Conservation (phyloP, 2,797 vertebrate species). For the Sebastes itinus region DNA sequence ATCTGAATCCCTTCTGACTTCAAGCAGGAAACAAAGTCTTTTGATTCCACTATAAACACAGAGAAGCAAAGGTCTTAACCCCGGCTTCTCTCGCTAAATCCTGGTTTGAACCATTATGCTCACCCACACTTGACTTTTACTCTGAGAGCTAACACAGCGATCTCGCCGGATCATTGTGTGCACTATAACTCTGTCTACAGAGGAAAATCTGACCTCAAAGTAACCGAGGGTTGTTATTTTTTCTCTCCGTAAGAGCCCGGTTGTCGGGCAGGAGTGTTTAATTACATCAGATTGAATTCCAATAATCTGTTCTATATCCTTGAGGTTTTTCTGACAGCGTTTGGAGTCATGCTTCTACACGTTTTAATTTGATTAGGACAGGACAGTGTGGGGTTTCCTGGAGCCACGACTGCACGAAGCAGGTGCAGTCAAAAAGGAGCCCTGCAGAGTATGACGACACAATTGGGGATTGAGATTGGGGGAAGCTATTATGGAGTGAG, state of each 20-base stretch:
- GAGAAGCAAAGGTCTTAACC: slow-evolving; percentile 49
- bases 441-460: slow-evolving; percentile 34
- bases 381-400: slow-evolving; percentile 45
- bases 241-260: slow-evolving; percentile 7
- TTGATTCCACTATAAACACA: slow-evolving; percentile 60
- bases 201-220: slow-evolving; percentile 37
- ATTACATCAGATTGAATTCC: slow-evolving; percentile 72
- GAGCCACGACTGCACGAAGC: slow-evolving; percentile 30
- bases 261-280: slow-evolving; percentile 45
- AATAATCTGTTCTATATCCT: slow-evolving; percentile 68
- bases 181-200: slow-evolving; percentile 29
- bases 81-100: slow-evolving; percentile 33
- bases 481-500: slow-evolving; percentile 38
- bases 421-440: slow-evolving; percentile 42
- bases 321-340: slow-evolving; percentile 52
- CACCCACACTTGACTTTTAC: slow-evolving; percentile 38
- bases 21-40: slow-evolving; percentile 36
- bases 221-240: background rate
- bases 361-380: slow-evolving; percentile 71
- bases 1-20: slow-evolving; percentile 33
- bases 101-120: slow-evolving; percentile 29
- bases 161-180: slow-evolving; percentile 36
- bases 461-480: slow-evolving; percentile 34
- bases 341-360: slow-evolving; percentile 53
- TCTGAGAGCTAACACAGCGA: slow-evolving; percentile 29